Conservation (phyloP, 2,113 vertebrate genomes). For the Toxostoma redivivum region DNA sequence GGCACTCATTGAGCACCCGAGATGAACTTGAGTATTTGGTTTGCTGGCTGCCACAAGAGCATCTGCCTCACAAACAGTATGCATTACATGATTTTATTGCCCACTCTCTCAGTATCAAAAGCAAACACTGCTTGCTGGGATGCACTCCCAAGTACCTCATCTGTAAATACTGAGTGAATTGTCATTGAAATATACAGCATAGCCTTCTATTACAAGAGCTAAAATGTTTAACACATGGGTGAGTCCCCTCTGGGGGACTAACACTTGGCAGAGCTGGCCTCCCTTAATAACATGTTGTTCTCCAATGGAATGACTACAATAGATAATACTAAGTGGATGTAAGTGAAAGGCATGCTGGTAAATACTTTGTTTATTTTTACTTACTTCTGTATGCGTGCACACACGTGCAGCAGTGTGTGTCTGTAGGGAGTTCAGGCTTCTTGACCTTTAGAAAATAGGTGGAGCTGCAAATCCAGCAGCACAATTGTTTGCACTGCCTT, state of each 20-base stretch:
- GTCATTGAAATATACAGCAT: slow-evolving; percentile 50
- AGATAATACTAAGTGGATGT: slow-evolving; percentile 37
- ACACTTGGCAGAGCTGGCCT: slow-evolving; percentile 42
- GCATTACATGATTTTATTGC: not conserved
- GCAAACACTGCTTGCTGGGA: not conserved
- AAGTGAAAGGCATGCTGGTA: not conserved
- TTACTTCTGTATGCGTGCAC: not conserved
- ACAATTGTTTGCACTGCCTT: not conserved
- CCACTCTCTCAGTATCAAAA: not conserved
- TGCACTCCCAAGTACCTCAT: slow-evolving; percentile 21
- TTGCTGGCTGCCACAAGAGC: not conserved
- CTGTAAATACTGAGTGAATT: slow-evolving; percentile 45
- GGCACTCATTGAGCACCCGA: not conserved
- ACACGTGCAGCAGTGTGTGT: not conserved
- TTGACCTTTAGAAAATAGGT: not conserved
- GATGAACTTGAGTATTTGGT: not conserved
- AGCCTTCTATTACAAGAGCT: slow-evolving; percentile 2
- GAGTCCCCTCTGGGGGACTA: slow-evolving; percentile 56
- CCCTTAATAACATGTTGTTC: slow-evolving; percentile 13
- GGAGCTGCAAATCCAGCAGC: not conserved
- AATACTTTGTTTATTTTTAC: not conserved
- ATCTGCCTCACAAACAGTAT: not conserved
- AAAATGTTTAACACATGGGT: slow-evolving; percentile 61
- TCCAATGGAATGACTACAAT: not conserved
- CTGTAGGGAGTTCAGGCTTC: not conserved